Evolutionary conservation across 2,113 vertebrate genomes (phyloP).

Genomic region (Etia nguti): DNA sequence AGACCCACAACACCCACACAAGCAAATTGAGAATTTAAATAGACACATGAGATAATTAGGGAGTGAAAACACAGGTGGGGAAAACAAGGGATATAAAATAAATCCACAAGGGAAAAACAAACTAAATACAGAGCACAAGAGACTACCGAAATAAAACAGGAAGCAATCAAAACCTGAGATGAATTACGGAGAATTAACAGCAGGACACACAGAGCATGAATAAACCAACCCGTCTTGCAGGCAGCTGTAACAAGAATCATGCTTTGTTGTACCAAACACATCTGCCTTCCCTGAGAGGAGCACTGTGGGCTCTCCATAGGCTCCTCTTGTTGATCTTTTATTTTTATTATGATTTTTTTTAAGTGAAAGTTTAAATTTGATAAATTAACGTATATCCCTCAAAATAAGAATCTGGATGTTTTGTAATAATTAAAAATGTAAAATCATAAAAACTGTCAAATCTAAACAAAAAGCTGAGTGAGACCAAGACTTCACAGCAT

Average conservation of each 20-base stretch:
- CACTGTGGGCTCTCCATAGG: neutral
- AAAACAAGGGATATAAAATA: neutral
- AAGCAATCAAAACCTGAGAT: neutral
- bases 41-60: neutral
- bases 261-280: neutral
- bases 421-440: neutral
- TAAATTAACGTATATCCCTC: neutral
- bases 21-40: neutral
- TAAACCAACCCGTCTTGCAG: fast-evolving
- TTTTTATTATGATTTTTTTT: neutral
- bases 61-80: neutral
- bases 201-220: neutral
- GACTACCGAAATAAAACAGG: neutral
- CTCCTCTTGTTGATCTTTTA: neutral
- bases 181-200: neutral
- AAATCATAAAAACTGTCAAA: neutral
- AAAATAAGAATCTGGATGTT: neutral
- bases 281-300: neutral
- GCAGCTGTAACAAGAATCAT: neutral
- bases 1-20: neutral
- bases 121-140: neutral
- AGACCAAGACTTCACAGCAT: too few relatives aligned
- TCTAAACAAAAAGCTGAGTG: neutral
- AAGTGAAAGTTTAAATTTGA: neutral
- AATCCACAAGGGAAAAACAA: neutral